phyloP scores from a whole-genome alignment of 1,140 invertebrate species.

The Saccostrea echinata region DNA sequence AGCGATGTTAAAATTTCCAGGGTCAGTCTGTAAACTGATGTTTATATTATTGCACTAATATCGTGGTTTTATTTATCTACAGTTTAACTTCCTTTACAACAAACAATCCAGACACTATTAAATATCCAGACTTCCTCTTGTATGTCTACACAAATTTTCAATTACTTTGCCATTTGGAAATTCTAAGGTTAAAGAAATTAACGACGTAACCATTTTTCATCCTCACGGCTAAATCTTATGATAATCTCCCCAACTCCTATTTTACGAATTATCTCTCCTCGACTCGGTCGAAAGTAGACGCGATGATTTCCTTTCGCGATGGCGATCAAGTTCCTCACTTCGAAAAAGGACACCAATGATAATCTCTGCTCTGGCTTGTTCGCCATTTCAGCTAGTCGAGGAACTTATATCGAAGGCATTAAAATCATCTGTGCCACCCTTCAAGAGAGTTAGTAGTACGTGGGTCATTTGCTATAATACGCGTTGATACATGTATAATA shows the following conservation, averaged over 20 bases:
- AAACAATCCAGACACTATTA: constrained; percentile 11
- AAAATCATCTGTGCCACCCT: too few relatives aligned
- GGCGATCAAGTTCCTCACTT: too few relatives aligned
- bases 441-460: too few relatives aligned
- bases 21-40: background rate
- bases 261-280: too few relatives aligned
- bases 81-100: background rate
- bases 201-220: constrained; percentile 7
- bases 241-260: constrained; percentile 19
- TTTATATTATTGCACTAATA: constrained; percentile 19
- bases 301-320: too few relatives aligned
- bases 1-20: background rate
- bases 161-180: constrained; percentile 32
- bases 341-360: too few relatives aligned
- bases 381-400: too few relatives aligned
- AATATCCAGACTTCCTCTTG: constrained; percentile 16
- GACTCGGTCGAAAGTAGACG: too few relatives aligned
- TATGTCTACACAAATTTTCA: constrained; percentile 27
- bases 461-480: too few relatives aligned
- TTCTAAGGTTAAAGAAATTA: constrained; percentile 16
- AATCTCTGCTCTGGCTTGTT: too few relatives aligned
- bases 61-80: constrained; percentile 27
- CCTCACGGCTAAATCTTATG: background rate
- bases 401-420: too few relatives aligned
- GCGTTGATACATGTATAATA: too few relatives aligned